phyloP scores from a whole-genome alignment of 2,113 vertebrate genomes.

The Lepidothrix coronata region DNA sequence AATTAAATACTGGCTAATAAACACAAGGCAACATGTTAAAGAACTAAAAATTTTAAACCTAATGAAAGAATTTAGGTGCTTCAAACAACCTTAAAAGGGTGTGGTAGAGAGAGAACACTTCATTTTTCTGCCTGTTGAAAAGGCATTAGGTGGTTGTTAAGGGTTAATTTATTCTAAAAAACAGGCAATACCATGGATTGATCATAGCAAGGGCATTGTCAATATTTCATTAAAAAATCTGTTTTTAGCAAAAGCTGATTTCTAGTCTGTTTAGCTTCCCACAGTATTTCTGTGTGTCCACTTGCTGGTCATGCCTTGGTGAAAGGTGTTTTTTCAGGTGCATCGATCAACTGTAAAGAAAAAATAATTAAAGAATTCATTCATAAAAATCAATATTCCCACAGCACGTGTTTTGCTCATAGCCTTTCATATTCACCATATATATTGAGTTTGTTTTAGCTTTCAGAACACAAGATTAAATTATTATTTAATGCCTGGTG shows the following conservation, averaged over 20 bases:
- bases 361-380: not conserved
- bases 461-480: not conserved
- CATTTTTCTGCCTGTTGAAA: not conserved
- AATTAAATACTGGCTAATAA: not conserved
- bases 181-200: rapidly evolving
- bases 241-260: not conserved
- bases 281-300: not conserved
- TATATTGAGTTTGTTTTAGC: not conserved
- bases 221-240: not conserved
- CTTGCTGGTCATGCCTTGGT: not conserved
- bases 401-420: not conserved
- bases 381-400: not conserved
- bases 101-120: not conserved
- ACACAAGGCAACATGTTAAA: not conserved
- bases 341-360: not conserved
- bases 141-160: not conserved
- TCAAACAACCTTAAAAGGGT: not conserved
- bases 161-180: not conserved
- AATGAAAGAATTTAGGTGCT: not conserved
- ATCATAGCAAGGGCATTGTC: not conserved
- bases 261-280: not conserved
- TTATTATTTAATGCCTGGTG: not conserved
- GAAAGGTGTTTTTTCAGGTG: not conserved
- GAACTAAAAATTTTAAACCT: not conserved
- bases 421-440: not conserved